These are phyloP conservation scores for Nasalis larvatus DNA, from an alignment of 2,113 vertebrate species.

Conservation along the genomic window DNA sequence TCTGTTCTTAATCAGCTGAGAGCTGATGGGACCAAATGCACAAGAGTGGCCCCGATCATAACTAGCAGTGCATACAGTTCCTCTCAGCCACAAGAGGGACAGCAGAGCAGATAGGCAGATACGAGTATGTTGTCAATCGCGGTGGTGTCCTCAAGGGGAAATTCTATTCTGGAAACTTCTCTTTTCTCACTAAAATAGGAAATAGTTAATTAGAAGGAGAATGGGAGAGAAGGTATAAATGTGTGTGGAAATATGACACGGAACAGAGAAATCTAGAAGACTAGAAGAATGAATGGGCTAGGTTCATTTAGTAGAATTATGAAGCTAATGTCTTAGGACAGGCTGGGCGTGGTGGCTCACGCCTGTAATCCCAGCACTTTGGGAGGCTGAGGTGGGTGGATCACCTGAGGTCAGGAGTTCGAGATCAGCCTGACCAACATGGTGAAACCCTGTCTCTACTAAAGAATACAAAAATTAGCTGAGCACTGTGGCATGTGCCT, in stretches of 20 bases:
- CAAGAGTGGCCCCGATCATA: too few species aligned
- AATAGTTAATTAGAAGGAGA: not conserved
- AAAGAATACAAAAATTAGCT: too few species aligned
- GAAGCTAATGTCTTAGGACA: not conserved
- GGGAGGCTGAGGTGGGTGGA: too few species aligned
- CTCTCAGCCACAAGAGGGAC: too few species aligned
- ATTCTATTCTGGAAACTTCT: not conserved
- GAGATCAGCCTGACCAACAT: too few species aligned
- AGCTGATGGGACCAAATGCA: not conserved
- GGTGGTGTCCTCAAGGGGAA: not conserved
- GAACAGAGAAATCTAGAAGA: not conserved
- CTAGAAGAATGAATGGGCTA: not conserved
- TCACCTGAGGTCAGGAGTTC: too few species aligned
- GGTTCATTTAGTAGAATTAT: not conserved
- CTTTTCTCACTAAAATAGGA: not conserved
- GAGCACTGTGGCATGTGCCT: too few species aligned
- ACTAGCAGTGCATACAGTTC: rapidly evolving
- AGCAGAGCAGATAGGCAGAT: not conserved
- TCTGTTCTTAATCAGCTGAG: not conserved
- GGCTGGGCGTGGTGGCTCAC: rapidly evolving
- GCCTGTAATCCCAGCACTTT: too few species aligned
- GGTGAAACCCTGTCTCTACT: too few species aligned
- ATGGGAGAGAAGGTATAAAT: not conserved
- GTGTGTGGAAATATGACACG: not conserved
- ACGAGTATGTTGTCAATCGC: not conserved